Evolutionary conservation across 2,113 vertebrate genomes (phyloP).

Genomic region (Sylvia atricapilla): DNA sequence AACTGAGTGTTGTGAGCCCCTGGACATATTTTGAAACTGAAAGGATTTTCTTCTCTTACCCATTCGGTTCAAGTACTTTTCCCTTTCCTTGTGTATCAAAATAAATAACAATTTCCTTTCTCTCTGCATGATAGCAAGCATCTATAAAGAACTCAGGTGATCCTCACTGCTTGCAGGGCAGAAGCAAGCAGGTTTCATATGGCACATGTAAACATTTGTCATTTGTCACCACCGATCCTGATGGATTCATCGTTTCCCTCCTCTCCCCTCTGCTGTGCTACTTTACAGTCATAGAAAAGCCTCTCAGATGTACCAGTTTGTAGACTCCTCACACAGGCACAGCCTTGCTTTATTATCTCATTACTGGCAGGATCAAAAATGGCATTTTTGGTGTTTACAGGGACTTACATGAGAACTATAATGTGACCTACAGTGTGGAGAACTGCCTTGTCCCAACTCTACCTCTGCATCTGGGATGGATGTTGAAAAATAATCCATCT

Average conservation of each 20-base stretch:
- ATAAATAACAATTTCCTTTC: constrained; percentile 1
- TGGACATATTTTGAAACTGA: not conserved
- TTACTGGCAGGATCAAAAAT: constrained; percentile 16
- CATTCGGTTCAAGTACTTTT: not conserved
- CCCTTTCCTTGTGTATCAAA: not conserved
- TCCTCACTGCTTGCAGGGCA: constrained; percentile 16
- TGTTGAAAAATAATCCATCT: constrained; percentile 1
- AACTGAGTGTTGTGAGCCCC: not conserved
- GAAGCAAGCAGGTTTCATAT: constrained; percentile 7
- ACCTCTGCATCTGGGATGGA: constrained; percentile 48
- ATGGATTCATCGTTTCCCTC: not conserved
- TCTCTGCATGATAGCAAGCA: not conserved
- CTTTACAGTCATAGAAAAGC: not conserved
- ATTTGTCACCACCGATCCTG: not conserved
- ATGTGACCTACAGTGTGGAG: constrained; percentile 3
- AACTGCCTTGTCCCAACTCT: constrained; percentile 50
- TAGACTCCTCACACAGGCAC: not conserved
- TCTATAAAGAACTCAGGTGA: constrained; percentile 60
- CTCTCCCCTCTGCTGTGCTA: not conserved
- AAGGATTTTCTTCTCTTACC: not conserved
- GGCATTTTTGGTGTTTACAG: constrained; percentile 28
- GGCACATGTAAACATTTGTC: constrained; percentile 5
- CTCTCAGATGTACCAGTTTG: not conserved
- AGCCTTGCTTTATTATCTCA: not conserved
- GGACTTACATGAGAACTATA: not conserved